Evolutionary conservation across 1,140 invertebrate species (phyloP).

Genomic region (Diorhabda carinulata): DNA sequence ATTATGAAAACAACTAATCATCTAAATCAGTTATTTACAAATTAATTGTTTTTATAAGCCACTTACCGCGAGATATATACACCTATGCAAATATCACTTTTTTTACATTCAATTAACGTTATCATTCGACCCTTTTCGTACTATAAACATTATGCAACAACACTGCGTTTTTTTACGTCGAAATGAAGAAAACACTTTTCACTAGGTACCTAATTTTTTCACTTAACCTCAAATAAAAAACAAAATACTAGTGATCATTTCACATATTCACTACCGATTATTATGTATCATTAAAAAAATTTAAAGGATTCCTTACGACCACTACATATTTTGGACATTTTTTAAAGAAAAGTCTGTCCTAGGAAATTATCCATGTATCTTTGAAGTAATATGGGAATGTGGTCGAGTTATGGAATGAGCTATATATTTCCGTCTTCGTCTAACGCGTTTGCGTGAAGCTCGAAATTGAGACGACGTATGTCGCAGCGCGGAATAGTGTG

Average conservation of each 20-base stretch:
- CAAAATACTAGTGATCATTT: background rate
- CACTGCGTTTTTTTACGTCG: too few species aligned
- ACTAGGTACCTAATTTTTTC: too few species aligned
- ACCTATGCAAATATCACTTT: constrained; percentile 2
- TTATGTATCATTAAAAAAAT: background rate
- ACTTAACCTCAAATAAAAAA: too few species aligned
- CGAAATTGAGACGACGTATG: constrained; percentile 22
- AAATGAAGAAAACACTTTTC: too few species aligned
- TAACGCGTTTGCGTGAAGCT: constrained; percentile 18
- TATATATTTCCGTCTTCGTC: constrained; percentile 30
- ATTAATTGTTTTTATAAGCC: background rate
- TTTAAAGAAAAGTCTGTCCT: constrained; percentile 42
- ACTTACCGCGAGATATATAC: background rate
- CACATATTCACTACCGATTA: background rate
- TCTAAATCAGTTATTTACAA: constrained; percentile 1
- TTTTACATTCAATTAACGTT: background rate
- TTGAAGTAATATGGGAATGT: constrained; percentile 43
- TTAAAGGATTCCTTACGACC: background rate
- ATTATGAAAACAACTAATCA: constrained; percentile 30
- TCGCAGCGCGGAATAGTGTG: constrained; percentile 35
- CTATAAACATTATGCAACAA: too few species aligned
- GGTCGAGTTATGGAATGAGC: constrained; percentile 22
- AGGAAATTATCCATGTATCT: constrained; percentile 46
- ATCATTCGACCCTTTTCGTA: background rate
- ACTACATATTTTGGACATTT: constrained; percentile 42